Evolutionary conservation across 2,113 vertebrate genomes (phyloP).

Genomic region (Desmodus rotundus): DNA sequence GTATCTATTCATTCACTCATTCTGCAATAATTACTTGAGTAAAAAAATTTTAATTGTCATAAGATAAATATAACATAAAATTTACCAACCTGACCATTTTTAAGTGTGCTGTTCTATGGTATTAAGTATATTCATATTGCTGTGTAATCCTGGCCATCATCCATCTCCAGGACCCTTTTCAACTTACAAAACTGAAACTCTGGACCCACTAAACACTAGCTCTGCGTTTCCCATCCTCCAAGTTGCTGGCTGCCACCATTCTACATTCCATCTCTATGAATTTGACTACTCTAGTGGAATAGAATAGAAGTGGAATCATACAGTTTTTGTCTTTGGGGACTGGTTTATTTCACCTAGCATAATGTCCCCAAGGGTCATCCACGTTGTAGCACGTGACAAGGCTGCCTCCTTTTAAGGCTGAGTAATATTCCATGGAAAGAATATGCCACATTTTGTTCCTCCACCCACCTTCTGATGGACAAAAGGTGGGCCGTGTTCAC

Average conservation of each 20-base stretch:
- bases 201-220: background rate
- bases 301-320: background rate
- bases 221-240: background rate
- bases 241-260: background rate
- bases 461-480: accelerated
- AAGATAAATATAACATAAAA: background rate
- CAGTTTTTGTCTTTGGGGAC: background rate
- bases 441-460: background rate
- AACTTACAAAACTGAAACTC: background rate
- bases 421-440: background rate
- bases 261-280: background rate
- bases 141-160: background rate
- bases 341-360: background rate
- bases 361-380: background rate
- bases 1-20: background rate
- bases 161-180: background rate
- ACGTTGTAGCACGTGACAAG: too few species aligned
- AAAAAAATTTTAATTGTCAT: background rate
- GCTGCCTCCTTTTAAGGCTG: background rate
- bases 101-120: background rate
- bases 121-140: background rate
- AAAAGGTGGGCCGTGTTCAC: background rate
- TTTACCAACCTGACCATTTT: background rate
- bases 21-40: background rate
- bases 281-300: background rate